A percentile compares a stretch with the other conserved stretches of the same genome.
phyloP scores from a whole-genome alignment of 2,888 invertebrate genomes.

The Ditylenchus weischeri region DNA sequence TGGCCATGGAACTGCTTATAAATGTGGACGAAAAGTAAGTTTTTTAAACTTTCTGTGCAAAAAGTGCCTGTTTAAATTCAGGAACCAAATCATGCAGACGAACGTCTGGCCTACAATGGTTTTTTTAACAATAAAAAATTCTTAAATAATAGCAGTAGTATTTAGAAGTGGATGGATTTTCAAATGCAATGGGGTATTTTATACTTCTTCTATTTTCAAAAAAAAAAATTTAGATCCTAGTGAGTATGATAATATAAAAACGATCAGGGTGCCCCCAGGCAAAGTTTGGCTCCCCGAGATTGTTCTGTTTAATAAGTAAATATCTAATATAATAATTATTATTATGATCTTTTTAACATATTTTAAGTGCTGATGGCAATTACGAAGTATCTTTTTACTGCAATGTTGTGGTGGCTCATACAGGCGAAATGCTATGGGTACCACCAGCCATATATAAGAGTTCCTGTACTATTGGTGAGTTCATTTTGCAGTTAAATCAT shows the following conservation, averaged over 20 bases:
- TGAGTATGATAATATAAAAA: constrained; percentile 61
- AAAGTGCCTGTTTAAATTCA: constrained; percentile 55
- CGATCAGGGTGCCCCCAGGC: constrained; percentile 61
- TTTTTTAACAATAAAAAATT: constrained; percentile 15
- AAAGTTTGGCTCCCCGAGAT: constrained; percentile 54
- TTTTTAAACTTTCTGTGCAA: constrained; percentile 59
- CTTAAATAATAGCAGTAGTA: not conserved
- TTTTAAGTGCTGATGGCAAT: constrained; percentile 90
- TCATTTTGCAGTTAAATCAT: not conserved
- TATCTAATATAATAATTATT: not conserved
- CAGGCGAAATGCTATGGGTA: constrained; percentile 86
- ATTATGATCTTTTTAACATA: constrained; percentile 1
- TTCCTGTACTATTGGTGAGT: constrained; percentile 83
- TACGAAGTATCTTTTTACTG: constrained; percentile 78
- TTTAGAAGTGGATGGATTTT: constrained; percentile 43
- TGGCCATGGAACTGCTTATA: constrained; percentile 63
- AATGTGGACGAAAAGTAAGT: constrained; percentile 60
- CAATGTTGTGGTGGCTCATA: constrained; percentile 94
- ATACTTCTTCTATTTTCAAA: not conserved
- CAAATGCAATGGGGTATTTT: constrained; percentile 58
- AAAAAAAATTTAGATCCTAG: constrained; percentile 42
- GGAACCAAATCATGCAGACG: constrained; percentile 54
- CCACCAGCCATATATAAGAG: constrained; percentile 99
- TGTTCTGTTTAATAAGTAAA: constrained; percentile 17
- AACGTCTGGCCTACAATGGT: constrained; percentile 64